Conservation (phyloP, 2,797 vertebrate species). For the Sandelia bainsii region DNA sequence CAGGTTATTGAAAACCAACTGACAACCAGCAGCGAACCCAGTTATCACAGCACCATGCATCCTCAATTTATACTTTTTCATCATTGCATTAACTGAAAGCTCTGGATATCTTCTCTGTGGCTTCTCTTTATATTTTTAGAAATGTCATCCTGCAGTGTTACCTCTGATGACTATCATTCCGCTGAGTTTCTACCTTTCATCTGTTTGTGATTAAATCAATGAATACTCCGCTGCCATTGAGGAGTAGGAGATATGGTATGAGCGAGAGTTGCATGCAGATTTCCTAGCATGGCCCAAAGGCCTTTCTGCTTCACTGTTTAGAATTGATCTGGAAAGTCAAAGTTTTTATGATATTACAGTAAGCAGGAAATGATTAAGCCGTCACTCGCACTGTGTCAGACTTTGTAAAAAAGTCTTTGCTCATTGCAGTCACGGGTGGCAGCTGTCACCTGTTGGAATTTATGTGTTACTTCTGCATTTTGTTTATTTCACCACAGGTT, state of each 20-base stretch:
- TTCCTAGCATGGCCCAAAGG: slow-evolving; percentile 33
- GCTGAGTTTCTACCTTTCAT: slow-evolving; percentile 25
- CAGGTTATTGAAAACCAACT: not conserved
- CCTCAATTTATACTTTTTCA: not conserved
- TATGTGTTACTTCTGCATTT: not conserved
- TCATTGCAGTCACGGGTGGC: slow-evolving; percentile 32
- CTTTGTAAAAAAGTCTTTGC: slow-evolving; percentile 41
- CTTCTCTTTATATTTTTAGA: too few species aligned
- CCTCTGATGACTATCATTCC: slow-evolving; percentile 18
- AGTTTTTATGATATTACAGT: slow-evolving; percentile 57
- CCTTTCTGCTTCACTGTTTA: slow-evolving; percentile 50
- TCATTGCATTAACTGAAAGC: not conserved
- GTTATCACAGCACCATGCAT: not conserved
- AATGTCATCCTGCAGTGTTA: slow-evolving; percentile 3
- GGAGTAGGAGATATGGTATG: slow-evolving; percentile 35
- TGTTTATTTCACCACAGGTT: slow-evolving; percentile 14
- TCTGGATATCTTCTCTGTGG: not conserved
- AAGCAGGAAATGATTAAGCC: slow-evolving; percentile 62
- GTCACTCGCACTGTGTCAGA: slow-evolving; percentile 64
- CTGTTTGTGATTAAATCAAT: slow-evolving; percentile 46
- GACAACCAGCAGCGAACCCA: too few species aligned
- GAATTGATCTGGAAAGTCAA: slow-evolving; percentile 47
- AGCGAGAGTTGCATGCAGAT: slow-evolving; percentile 53
- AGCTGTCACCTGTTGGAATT: slow-evolving; percentile 17
- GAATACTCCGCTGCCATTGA: slow-evolving; percentile 41